Evolutionary conservation across 2,888 invertebrate genomes (phyloP).

Genomic region (Epinotia ramella): DNA sequence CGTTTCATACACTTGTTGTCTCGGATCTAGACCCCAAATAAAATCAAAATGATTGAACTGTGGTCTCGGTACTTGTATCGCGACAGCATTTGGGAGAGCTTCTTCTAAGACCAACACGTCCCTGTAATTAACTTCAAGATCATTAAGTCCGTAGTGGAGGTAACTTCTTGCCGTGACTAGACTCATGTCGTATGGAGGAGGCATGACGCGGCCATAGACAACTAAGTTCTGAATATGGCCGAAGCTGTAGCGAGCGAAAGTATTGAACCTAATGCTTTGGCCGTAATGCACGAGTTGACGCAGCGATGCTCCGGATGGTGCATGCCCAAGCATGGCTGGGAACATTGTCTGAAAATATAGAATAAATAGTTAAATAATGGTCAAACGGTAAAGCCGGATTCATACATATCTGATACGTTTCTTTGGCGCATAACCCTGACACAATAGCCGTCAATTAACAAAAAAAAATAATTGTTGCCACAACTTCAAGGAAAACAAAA

Average conservation of each 20-base stretch:
- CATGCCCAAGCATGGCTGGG: constrained; percentile 53
- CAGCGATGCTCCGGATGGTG: constrained; percentile 64
- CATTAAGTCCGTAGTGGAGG: constrained; percentile 59
- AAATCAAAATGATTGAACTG: constrained; percentile 64
- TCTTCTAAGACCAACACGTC: constrained; percentile 56
- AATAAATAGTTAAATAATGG: too few relatives aligned
- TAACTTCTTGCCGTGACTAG: constrained; percentile 57
- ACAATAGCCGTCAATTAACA: too few relatives aligned
- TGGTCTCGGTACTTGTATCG: constrained; percentile 49
- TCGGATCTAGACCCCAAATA: constrained; percentile 61
- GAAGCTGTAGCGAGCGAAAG: constrained; percentile 62
- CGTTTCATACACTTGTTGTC: constrained; percentile 53
- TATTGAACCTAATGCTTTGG: constrained; percentile 57
- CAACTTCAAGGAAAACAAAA: too few relatives aligned
- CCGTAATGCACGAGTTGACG: constrained; percentile 66
- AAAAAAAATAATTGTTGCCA: too few relatives aligned
- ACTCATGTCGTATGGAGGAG: constrained; percentile 61
- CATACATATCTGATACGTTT: too few relatives aligned
- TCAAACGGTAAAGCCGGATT: too few relatives aligned
- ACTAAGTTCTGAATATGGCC: constrained; percentile 55
- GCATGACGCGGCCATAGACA: constrained; percentile 56
- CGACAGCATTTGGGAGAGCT: constrained; percentile 54
- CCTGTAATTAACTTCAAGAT: constrained; percentile 53
- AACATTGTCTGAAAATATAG: constrained; percentile 44
- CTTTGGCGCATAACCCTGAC: too few relatives aligned